Conservation (phyloP, 2,113 vertebrate species). For the Xiphophorus maculatus region DNA sequence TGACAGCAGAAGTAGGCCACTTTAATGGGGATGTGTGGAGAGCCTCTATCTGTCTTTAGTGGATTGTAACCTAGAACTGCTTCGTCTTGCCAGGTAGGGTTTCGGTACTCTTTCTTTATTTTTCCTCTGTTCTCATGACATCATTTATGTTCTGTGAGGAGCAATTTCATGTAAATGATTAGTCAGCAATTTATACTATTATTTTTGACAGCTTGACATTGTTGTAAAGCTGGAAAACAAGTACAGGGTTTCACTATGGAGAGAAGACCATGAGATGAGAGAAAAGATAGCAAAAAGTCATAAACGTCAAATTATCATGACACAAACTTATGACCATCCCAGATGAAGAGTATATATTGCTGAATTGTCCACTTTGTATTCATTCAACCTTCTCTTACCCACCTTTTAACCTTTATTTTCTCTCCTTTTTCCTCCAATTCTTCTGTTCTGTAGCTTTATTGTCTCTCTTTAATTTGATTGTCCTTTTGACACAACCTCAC, state of each 20-base stretch:
- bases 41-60: slow-evolving; percentile 57
- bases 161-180: slow-evolving; percentile 17
- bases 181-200: slow-evolving; percentile 9
- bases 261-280: slow-evolving; percentile 26
- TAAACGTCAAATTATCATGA: slow-evolving; percentile 54
- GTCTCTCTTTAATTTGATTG: slow-evolving; percentile 14
- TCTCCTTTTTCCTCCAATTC: slow-evolving; percentile 3
- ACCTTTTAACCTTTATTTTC: slow-evolving; percentile 3
- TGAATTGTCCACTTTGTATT: not conserved
- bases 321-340: slow-evolving; percentile 45
- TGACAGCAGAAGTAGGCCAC: slow-evolving; percentile 74
- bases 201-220: slow-evolving; percentile 34
- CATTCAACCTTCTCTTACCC: slow-evolving; percentile 3
- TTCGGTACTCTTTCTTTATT: slow-evolving; percentile 9
- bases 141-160: not conserved
- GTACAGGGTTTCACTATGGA: slow-evolving; percentile 43
- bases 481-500: slow-evolving; percentile 13
- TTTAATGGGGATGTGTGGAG: slow-evolving; percentile 72
- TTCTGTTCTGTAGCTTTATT: slow-evolving; percentile 15
- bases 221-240: slow-evolving; percentile 36
- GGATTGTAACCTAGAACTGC: slow-evolving; percentile 69
- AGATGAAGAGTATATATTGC: slow-evolving; percentile 26
- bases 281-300: slow-evolving; percentile 60
- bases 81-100: slow-evolving; percentile 70
- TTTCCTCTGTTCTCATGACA: not conserved